Percentiles rank a stretch among this genome's conserved stretches.
phyloP scores from a whole-genome alignment of 2,888 invertebrate genomes.

The Cheilosia vernalis region DNA sequence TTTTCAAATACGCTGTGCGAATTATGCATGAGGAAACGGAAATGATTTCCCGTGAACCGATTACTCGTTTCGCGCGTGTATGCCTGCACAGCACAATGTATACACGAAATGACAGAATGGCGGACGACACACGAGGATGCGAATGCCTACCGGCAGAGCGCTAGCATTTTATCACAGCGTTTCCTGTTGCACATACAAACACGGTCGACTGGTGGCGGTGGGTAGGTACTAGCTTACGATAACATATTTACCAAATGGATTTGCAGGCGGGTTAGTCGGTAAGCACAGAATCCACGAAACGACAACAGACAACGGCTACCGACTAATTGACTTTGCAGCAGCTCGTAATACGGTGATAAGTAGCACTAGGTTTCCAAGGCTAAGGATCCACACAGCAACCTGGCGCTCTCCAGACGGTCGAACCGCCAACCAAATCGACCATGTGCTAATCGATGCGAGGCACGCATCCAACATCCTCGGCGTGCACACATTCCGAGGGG shows the following conservation, averaged over 20 bases:
- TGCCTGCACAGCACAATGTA: conserved; percentile 5
- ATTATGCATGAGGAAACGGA: conserved; percentile 74
- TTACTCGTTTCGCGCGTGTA: conserved; percentile 39
- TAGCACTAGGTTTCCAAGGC: too few species aligned
- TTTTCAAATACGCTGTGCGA: conserved; percentile 67
- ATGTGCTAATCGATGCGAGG: too few species aligned
- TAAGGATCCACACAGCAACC: too few species aligned
- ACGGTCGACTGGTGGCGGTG: neutral
- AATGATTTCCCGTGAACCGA: conserved; percentile 70
- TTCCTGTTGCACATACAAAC: conserved; percentile 6
- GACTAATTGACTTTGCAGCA: too few species aligned
- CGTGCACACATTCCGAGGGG: too few species aligned
- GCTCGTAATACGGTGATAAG: too few species aligned
- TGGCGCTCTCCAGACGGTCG: too few species aligned
- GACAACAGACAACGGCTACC: too few species aligned
- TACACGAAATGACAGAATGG: conserved; percentile 3
- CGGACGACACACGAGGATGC: neutral
- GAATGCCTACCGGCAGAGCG: neutral
- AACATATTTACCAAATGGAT: conserved; percentile 63
- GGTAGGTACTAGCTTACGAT: conserved; percentile 33
- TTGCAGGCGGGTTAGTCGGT: too few species aligned
- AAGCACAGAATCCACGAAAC: too few species aligned
- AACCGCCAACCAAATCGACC: too few species aligned
- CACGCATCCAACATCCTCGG: too few species aligned
- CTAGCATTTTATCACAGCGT: conserved; percentile 3